Conservation (phyloP, 2,113 vertebrate genomes). For the Candoia aspera region DNA sequence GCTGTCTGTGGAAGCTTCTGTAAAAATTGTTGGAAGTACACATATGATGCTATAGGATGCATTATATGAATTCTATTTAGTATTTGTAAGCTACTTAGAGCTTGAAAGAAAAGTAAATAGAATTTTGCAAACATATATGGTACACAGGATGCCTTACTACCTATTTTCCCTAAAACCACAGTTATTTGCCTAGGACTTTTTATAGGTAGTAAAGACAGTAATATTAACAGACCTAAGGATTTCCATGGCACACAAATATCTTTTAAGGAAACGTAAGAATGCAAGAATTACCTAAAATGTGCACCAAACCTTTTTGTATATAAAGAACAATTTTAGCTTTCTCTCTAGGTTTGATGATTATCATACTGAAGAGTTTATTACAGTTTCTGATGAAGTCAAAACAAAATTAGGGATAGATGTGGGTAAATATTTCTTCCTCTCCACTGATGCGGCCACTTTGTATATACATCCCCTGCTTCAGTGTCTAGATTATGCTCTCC, state of each 20-base stretch:
- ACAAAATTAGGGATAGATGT: neutral
- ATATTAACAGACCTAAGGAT: neutral
- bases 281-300: neutral
- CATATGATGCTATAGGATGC: neutral
- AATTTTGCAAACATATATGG: neutral
- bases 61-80: neutral
- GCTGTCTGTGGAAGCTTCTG: neutral
- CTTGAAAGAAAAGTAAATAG: neutral
- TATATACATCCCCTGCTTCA: neutral
- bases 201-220: neutral
- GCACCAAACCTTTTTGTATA: neutral
- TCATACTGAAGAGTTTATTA: neutral
- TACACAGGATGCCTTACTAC: too few species aligned
- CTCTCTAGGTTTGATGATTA: neutral
- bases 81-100: neutral
- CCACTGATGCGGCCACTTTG: neutral
- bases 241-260: neutral
- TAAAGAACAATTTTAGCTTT: neutral
- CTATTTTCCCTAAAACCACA: neutral
- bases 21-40: neutral
- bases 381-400: neutral
- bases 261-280: neutral
- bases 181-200: neutral
- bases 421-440: neutral
- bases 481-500: neutral